Evolutionary conservation across 2,113 vertebrate genomes (phyloP).

Genomic region (Dipodomys spectabilis): DNA sequence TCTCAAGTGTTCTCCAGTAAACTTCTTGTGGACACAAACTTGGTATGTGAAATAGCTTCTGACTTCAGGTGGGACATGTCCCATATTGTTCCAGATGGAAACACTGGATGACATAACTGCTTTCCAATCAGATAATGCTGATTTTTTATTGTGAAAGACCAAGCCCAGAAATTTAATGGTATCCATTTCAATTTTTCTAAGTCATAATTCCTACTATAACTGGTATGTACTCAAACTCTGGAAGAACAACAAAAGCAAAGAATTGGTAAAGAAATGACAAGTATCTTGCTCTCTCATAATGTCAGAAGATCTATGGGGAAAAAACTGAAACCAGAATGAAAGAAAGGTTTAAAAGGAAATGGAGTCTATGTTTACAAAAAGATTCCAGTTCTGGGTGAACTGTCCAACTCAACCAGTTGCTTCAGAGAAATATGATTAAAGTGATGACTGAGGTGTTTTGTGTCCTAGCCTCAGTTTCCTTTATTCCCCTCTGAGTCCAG

Average conservation of each 20-base stretch:
- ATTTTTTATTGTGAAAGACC: constrained; percentile 40
- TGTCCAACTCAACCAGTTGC: constrained; percentile 79
- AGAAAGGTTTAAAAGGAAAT: constrained; percentile 77
- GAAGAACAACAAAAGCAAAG: constrained; percentile 71
- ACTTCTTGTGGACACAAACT: not conserved
- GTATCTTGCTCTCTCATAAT: constrained; percentile 69
- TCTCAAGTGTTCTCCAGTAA: not conserved
- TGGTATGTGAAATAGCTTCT: not conserved
- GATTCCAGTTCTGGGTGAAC: constrained; percentile 73
- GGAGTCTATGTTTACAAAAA: constrained; percentile 79
- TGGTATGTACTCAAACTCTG: constrained; percentile 44
- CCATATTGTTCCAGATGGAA: not conserved
- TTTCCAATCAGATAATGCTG: not conserved
- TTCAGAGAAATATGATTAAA: constrained; percentile 78
- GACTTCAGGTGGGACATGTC: not conserved
- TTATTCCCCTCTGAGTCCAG: constrained; percentile 76
- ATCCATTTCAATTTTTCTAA: constrained; percentile 40
- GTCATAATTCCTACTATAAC: constrained; percentile 10
- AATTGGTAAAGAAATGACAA: constrained; percentile 80
- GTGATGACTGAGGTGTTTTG: constrained; percentile 82
- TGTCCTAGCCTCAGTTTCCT: constrained; percentile 81
- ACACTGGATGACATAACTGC: not conserved
- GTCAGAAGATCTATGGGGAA: constrained; percentile 73
- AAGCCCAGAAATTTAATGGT: not conserved
- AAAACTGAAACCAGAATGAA: constrained; percentile 78